Evolutionary conservation across 2,797 vertebrate species (phyloP).

Genomic region (Mycteria americana): DNA sequence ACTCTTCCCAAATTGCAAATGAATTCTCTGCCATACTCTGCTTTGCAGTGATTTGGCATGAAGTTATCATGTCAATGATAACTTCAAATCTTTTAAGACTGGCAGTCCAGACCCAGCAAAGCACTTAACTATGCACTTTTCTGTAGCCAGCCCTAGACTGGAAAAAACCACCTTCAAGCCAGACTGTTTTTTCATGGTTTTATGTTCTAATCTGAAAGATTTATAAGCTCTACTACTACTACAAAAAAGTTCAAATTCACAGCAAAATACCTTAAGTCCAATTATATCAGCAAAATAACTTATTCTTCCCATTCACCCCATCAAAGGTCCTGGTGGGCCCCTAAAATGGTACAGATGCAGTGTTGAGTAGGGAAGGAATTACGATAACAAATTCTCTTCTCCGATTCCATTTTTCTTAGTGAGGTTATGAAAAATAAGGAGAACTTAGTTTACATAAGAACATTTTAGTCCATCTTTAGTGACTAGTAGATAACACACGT

Average conservation of each 20-base stretch:
- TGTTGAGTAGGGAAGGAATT: not conserved
- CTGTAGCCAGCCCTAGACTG: not conserved
- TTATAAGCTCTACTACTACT: not conserved
- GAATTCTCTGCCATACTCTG: not conserved
- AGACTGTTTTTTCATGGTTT: not conserved
- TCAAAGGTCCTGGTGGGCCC: not conserved
- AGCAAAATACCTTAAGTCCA: not conserved
- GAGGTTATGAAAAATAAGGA: not conserved
- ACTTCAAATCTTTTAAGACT: not conserved
- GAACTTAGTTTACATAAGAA: not conserved
- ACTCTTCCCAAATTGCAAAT: not conserved
- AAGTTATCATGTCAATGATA: too few species aligned
- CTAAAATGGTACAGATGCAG: not conserved
- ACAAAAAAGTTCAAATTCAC: not conserved
- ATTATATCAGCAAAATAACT: not conserved
- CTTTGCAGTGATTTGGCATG: not conserved
- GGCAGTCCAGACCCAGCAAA: not conserved
- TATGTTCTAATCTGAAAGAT: not conserved
- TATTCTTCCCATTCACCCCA: not conserved
- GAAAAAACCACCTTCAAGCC: not conserved
- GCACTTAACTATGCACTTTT: not conserved
- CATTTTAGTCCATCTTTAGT: not conserved
- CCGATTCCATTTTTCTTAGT: not conserved
- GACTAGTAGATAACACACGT: accelerated
- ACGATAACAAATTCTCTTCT: not conserved